A percentile compares a stretch with the other conserved stretches of the same genome.
Evolutionary conservation across 2,797 vertebrate species (phyloP).

Genomic region (Cryptoprocta ferox): DNA sequence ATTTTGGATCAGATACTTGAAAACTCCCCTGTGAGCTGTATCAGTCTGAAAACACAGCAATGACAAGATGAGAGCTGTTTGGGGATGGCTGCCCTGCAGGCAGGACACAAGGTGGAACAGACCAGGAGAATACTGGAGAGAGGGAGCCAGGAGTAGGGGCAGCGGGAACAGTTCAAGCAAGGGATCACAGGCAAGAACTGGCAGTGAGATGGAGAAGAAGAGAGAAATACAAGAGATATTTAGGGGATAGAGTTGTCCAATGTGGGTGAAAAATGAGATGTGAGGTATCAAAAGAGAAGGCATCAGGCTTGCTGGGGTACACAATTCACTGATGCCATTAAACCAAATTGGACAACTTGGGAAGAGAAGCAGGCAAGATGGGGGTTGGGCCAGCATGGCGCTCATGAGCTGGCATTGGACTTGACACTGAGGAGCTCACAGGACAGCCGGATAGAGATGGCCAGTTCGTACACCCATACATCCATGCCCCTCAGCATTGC

Average conservation of each 20-base stretch:
- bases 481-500: too few relatives aligned
- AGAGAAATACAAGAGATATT: background rate
- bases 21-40: background rate
- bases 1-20: background rate
- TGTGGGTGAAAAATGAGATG: too few relatives aligned
- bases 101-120: rapidly evolving
- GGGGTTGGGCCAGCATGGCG: background rate
- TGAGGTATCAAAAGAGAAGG: background rate
- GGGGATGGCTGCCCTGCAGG: background rate
- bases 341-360: background rate
- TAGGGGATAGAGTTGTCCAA: background rate
- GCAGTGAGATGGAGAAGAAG: background rate
- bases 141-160: background rate
- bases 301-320: background rate
- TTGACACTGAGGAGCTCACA: background rate
- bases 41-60: background rate
- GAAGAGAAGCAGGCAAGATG: background rate
- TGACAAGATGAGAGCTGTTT: background rate
- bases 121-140: background rate
- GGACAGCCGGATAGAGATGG: background rate
- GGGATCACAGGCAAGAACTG: background rate
- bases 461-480: too few relatives aligned
- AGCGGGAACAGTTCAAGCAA: background rate
- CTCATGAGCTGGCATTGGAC: background rate
- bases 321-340: background rate